Percentiles rank a stretch among this genome's conserved stretches.
These are phyloP conservation scores for Leuctra nigra DNA, from an alignment of 2,888 invertebrate genomes.

Conservation along the genomic window DNA sequence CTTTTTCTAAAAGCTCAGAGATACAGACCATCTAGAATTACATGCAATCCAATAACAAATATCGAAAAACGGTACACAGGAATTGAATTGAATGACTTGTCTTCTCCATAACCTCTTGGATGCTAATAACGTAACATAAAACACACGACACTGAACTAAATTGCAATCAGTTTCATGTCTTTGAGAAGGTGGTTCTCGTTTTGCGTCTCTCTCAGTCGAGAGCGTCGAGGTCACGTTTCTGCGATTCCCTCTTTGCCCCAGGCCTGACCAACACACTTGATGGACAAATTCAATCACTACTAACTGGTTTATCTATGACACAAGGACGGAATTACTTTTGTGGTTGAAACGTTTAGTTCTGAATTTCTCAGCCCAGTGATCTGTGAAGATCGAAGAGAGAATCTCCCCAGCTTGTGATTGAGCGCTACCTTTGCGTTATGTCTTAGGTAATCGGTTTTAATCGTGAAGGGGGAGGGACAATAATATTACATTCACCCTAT, in stretches of 20 bases:
- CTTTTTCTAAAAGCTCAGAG: too few species aligned
- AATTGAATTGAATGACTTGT: too few species aligned
- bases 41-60: too few species aligned
- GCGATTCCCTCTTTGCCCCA: not conserved
- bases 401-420: not conserved
- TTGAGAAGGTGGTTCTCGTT: too few species aligned
- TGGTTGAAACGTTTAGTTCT: not conserved
- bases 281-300: not conserved
- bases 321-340: not conserved
- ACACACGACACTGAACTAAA: not conserved
- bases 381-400: not conserved
- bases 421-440: not conserved
- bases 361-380: not conserved
- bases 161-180: too few species aligned
- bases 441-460: not conserved
- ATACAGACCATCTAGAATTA: too few species aligned
- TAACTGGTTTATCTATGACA: not conserved
- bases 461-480: not conserved
- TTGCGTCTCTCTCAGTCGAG: not conserved
- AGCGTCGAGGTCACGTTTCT: not conserved
- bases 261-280: not conserved
- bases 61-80: too few species aligned
- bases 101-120: too few species aligned
- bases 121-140: too few species aligned
- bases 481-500: not conserved